Conservation (phyloP, 2,888 invertebrate genomes). For the Acanthococcus lagerstroemiae region DNA sequence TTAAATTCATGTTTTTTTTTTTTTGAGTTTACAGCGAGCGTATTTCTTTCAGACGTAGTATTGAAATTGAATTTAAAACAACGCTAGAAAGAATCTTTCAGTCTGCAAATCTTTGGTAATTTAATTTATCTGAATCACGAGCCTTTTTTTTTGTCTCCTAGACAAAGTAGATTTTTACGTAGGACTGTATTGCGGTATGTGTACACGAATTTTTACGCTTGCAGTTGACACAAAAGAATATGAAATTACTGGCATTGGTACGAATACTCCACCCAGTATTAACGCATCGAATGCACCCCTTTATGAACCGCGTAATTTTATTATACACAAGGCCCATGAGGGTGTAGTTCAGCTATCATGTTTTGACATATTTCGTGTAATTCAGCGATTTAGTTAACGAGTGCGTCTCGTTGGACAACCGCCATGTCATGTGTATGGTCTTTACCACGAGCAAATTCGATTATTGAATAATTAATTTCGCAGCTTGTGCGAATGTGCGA, state of each 20-base stretch:
- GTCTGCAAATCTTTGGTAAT: too few relatives aligned
- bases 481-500: too few relatives aligned
- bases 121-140: neutral
- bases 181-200: neutral
- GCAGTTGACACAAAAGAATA: neutral
- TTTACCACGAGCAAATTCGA: too few relatives aligned
- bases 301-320: neutral
- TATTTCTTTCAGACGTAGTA: too few relatives aligned
- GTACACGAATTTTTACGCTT: neutral
- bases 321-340: slow-evolving; percentile 3
- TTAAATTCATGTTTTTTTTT: too few relatives aligned
- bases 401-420: neutral
- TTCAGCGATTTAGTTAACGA: neutral
- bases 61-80: too few relatives aligned
- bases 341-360: neutral
- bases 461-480: too few relatives aligned
- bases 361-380: slow-evolving; percentile 8
- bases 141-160: neutral
- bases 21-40: too few relatives aligned
- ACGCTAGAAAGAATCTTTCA: too few relatives aligned
- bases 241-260: neutral
- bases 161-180: too few relatives aligned
- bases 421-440: too few relatives aligned
- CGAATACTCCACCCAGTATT: neutral
- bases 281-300: neutral